Evolutionary conservation across 2,888 invertebrate genomes (phyloP).

Genomic region (Panorpa germanica): DNA sequence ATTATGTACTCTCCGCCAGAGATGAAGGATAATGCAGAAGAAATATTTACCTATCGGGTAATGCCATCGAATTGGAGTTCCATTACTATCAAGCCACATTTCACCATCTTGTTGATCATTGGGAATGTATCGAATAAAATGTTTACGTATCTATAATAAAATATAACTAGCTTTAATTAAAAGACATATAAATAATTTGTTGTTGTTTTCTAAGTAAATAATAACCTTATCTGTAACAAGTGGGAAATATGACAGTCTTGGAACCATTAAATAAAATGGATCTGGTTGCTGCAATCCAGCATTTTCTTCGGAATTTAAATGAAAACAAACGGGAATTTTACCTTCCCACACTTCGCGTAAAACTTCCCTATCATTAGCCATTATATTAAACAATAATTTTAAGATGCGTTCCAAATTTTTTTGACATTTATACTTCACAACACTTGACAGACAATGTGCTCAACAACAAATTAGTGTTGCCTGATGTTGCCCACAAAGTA

Average conservation of each 20-base stretch:
- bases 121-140: slow-evolving; percentile 67
- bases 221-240: slow-evolving; percentile 84
- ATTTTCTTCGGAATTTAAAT: slow-evolving; percentile 73
- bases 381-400: too few species aligned
- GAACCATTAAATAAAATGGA: slow-evolving; percentile 84
- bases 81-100: slow-evolving; percentile 90
- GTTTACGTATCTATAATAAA: slow-evolving; percentile 55
- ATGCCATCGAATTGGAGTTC: slow-evolving; percentile 80
- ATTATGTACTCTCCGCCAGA: not conserved
- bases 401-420: too few species aligned
- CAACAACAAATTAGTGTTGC: too few species aligned
- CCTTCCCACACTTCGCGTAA: slow-evolving; percentile 92
- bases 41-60: slow-evolving; percentile 38
- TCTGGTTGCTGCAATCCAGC: slow-evolving; percentile 79
- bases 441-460: too few species aligned
- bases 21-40: not conserved
- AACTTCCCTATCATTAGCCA: slow-evolving; percentile 93
- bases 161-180: slow-evolving; percentile 7
- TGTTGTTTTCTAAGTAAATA: slow-evolving; percentile 8
- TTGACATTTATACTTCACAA: too few species aligned
- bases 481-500: too few species aligned
- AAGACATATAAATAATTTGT: slow-evolving; percentile 7
- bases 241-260: slow-evolving; percentile 85
- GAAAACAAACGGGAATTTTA: slow-evolving; percentile 84
- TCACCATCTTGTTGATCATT: slow-evolving; percentile 68